phyloP scores from a whole-genome alignment of 2,797 vertebrate species.

The Sebastes matsubarae region DNA sequence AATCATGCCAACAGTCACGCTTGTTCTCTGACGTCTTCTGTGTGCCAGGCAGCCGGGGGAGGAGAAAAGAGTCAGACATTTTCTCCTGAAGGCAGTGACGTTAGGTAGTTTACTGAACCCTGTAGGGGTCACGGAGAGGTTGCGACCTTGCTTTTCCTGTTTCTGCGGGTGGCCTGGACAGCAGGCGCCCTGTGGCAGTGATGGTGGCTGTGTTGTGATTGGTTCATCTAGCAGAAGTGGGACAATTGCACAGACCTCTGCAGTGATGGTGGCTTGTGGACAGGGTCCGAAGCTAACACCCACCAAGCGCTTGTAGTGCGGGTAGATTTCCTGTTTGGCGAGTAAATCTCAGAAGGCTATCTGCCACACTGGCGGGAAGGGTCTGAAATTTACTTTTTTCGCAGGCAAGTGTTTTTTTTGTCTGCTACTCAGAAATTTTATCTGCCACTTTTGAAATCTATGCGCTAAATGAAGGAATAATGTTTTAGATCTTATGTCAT shows the following conservation, averaged over 20 bases:
- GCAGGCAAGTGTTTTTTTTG: no score
- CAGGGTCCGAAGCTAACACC: no score
- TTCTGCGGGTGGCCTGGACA: conserved; percentile 39
- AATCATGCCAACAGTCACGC: conserved; percentile 70
- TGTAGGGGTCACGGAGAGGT: conserved; percentile 23
- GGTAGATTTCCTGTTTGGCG: no score
- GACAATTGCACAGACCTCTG: conserved; percentile 16
- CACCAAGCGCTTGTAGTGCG: no score
- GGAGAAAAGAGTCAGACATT: conserved; percentile 5
- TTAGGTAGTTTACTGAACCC: conserved; percentile 26
- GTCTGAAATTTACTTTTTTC: no score
- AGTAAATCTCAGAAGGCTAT: no score
- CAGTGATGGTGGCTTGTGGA: not conserved
- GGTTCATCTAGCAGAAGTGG: conserved; percentile 27
- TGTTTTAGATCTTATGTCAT: no score
- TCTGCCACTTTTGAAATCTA: no score
- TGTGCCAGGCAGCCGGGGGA: conserved; percentile 16
- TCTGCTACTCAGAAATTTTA: no score
- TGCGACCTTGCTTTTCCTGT: conserved; percentile 49
- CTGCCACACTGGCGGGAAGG: no score
- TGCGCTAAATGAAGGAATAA: no score
- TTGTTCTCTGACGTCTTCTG: conserved; percentile 44
- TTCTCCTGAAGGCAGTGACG: conserved; percentile 25
- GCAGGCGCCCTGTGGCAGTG: not conserved
- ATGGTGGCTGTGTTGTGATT: conserved; percentile 4